Conservation (phyloP, 92 coral and sea anemone species). For the Heliopora coerulea region DNA sequence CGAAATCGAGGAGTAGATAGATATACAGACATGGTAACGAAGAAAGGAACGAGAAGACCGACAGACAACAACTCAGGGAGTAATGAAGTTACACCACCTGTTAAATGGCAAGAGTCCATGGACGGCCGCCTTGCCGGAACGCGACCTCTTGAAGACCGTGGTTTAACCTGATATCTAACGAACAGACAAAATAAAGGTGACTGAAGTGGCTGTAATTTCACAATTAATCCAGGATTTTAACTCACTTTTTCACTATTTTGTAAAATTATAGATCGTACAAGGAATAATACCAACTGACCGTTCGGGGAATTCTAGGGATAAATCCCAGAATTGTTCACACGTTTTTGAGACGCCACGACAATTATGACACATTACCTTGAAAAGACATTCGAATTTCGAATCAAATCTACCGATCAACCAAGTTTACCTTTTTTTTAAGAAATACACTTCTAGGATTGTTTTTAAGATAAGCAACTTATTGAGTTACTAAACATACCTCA, state of each 20-base stretch:
- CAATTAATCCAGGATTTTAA: too few relatives aligned
- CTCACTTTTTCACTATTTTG: too few relatives aligned
- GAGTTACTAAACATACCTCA: conserved; percentile 10
- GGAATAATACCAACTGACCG: conserved; percentile 6
- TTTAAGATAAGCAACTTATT: too few relatives aligned
- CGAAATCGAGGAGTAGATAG: background rate
- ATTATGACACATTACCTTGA: conserved; percentile 33
- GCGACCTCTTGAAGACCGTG: conserved; percentile 31
- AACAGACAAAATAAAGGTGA: background rate
- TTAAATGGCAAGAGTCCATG: conserved; percentile 38
- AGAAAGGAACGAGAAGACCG: background rate
- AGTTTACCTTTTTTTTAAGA: too few relatives aligned
- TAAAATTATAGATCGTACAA: too few relatives aligned
- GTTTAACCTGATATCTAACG: conserved; percentile 34
- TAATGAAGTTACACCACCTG: conserved; percentile 7
- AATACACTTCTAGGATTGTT: too few relatives aligned
- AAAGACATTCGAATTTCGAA: background rate
- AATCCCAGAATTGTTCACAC: conserved; percentile 39
- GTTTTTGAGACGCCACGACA: conserved; percentile 28
- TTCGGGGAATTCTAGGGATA: conserved; percentile 37
- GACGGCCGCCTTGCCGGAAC: conserved; percentile 36
- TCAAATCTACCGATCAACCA: background rate
- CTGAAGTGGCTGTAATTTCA: too few relatives aligned
- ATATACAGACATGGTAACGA: background rate
- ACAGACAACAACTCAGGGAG: background rate